Evolutionary conservation across 2,888 invertebrate genomes (phyloP).

Genomic region (Bombylius discolor): DNA sequence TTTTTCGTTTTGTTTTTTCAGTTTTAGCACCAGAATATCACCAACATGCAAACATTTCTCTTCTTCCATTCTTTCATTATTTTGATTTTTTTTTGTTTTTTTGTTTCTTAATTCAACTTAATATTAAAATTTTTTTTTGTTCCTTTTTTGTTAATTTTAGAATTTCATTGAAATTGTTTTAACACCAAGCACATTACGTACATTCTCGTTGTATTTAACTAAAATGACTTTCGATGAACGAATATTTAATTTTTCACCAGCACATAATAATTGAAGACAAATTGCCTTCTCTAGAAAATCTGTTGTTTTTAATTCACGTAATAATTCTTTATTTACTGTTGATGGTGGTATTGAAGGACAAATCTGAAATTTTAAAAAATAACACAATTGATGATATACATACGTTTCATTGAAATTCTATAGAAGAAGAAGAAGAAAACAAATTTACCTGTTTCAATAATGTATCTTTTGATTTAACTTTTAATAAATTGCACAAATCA

Average conservation of each 20-base stretch:
- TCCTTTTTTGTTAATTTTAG: slow-evolving; percentile 26
- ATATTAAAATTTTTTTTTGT: background rate
- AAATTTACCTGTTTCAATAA: slow-evolving; percentile 49
- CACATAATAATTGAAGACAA: slow-evolving; percentile 63
- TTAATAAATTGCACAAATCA: slow-evolving; percentile 61
- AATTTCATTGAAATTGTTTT: slow-evolving; percentile 61
- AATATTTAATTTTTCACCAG: slow-evolving; percentile 66
- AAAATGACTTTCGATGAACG: slow-evolving; percentile 69
- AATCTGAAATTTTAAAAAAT: slow-evolving; percentile 22
- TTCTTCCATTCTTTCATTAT: too few relatives aligned
- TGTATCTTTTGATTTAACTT: slow-evolving; percentile 70
- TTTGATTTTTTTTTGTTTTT: too few relatives aligned
- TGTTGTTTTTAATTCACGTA: slow-evolving; percentile 60
- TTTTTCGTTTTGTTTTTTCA: background rate
- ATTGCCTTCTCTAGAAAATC: slow-evolving; percentile 71
- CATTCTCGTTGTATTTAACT: slow-evolving; percentile 72
- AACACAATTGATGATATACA: background rate
- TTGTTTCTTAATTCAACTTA: too few relatives aligned
- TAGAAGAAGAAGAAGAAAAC: background rate
- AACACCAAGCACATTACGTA: slow-evolving; percentile 66
- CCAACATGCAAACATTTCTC: background rate
- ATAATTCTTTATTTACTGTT: slow-evolving; percentile 27
- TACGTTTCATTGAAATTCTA: background rate
- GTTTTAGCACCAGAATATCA: background rate
- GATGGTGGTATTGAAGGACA: slow-evolving; percentile 29